These are phyloP conservation scores for Rhinella marina DNA, from an alignment of 2,797 vertebrate species.

Conservation along the genomic window DNA sequence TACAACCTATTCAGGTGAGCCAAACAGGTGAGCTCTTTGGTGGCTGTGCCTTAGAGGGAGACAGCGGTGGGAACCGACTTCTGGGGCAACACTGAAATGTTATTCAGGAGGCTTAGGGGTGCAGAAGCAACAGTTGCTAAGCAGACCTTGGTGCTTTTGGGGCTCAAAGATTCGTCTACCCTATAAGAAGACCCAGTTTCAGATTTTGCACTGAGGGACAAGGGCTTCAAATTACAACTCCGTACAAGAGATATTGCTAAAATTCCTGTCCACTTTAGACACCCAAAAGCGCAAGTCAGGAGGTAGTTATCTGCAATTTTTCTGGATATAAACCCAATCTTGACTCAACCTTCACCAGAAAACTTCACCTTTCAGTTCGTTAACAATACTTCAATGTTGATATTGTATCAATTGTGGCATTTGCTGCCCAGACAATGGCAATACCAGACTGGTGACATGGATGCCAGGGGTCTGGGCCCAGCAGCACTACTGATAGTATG, in stretches of 20 bases:
- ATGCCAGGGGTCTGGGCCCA: neutral
- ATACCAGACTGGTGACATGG: neutral
- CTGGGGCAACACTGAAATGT: no score
- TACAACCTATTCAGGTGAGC: no score
- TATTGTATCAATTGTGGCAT: no score
- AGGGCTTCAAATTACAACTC: neutral
- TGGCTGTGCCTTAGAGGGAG: no score
- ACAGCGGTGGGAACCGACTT: no score
- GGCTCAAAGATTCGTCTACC: neutral
- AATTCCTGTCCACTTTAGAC: neutral
- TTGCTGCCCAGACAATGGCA: no score
- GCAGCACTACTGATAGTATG: neutral
- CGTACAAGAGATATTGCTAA: neutral
- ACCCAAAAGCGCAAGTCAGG: neutral
- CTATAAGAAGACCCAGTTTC: neutral
- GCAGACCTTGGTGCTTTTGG: neutral
- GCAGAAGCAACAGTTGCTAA: neutral
- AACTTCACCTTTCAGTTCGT: no score
- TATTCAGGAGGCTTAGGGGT: no score
- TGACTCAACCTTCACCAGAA: neutral
- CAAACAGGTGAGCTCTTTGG: no score
- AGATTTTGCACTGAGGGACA: neutral
- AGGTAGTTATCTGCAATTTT: neutral
- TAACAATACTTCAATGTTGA: no score
- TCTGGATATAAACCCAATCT: neutral